Percentiles rank a stretch among this genome's conserved stretches.
Evolutionary conservation across 2,113 vertebrate species (phyloP).

Genomic region (Brachionichthys hirsutus): DNA sequence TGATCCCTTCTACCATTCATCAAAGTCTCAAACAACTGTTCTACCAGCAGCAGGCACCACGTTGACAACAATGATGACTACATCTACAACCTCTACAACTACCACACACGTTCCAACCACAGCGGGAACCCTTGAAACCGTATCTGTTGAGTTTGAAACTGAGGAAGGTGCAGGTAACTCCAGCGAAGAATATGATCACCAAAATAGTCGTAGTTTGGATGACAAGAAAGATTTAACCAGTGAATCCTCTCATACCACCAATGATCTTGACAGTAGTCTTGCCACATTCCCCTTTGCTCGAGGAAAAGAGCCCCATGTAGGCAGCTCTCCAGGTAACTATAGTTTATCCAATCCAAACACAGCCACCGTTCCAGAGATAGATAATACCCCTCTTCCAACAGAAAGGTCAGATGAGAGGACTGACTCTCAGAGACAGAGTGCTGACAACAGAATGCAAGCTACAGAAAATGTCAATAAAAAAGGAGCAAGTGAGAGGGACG

Average conservation of each 20-base stretch:
- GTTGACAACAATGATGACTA: conserved; percentile 10
- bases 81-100: conserved; percentile 24
- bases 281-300: conserved; percentile 17
- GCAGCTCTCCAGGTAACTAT: not conserved
- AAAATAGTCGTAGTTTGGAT: conserved; percentile 21
- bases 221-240: conserved; percentile 26
- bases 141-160: conserved; percentile 42
- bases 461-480: conserved; percentile 1
- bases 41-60: conserved; percentile 27
- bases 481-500: conserved; percentile 2
- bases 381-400: conserved; percentile 1
- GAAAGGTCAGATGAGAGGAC: conserved; percentile 8
- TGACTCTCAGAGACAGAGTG: not conserved
- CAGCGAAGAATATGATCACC: conserved; percentile 48
- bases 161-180: conserved; percentile 40
- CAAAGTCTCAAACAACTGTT: conserved; percentile 38
- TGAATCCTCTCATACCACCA: conserved; percentile 18
- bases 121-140: conserved; percentile 11
- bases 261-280: conserved; percentile 13
- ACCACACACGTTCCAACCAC: conserved; percentile 32
- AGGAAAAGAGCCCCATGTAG: conserved; percentile 5
- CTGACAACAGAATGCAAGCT: not conserved
- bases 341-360: conserved; percentile 27
- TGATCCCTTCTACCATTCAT: conserved; percentile 31
- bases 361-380: conserved; percentile 11